Evolutionary conservation across 2,113 vertebrate genomes (phyloP).

Genomic region (Callithrix jacchus): DNA sequence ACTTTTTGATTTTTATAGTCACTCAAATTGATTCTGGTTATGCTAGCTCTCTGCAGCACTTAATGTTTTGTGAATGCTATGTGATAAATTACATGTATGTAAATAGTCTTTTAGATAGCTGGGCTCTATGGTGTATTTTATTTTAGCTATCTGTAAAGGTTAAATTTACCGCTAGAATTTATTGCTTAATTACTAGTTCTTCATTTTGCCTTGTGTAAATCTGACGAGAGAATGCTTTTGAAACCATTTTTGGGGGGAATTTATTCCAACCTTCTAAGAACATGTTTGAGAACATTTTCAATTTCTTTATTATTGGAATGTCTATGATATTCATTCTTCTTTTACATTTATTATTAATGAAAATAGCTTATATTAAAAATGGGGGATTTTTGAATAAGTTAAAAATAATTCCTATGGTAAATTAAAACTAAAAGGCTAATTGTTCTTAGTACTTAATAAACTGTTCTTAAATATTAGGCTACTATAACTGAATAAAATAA

Average conservation of each 20-base stretch:
- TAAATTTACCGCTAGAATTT: background rate
- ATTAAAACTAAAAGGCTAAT: constrained; percentile 5
- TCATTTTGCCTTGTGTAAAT: background rate
- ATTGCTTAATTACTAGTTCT: background rate
- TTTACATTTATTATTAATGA: constrained; percentile 40
- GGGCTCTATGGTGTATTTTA: background rate
- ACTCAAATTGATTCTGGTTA: background rate
- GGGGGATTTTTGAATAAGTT: background rate
- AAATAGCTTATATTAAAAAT: constrained; percentile 16
- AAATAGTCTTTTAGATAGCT: background rate
- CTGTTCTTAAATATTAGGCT: background rate
- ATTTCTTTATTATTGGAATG: constrained; percentile 14
- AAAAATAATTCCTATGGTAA: background rate
- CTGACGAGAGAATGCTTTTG: background rate
- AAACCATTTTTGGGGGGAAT: constrained; percentile 6
- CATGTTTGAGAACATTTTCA: constrained; percentile 25
- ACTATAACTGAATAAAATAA: background rate
- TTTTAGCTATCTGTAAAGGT: background rate
- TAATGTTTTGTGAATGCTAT: background rate
- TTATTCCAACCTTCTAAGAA: constrained; percentile 30
- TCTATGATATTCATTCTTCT: background rate
- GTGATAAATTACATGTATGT: background rate
- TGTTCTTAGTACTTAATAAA: background rate
- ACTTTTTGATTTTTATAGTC: background rate
- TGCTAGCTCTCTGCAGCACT: background rate